Conservation (phyloP, 2,888 invertebrate genomes). For the Cryptus armator region DNA sequence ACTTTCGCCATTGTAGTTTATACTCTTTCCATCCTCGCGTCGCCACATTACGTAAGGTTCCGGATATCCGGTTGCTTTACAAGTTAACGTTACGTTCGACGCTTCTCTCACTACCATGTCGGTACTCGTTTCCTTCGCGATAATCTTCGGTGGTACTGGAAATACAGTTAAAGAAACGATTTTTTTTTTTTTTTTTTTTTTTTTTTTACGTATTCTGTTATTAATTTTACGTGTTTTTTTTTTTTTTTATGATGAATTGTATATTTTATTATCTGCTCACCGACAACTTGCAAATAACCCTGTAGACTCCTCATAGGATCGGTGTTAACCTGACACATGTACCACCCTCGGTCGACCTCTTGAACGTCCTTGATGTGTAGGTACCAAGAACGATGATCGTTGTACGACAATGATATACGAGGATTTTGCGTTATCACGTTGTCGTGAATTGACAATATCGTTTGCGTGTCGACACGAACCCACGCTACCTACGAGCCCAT, state of each 20-base stretch:
- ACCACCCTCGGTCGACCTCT: slow-evolving; percentile 96
- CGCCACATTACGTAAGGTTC: slow-evolving; percentile 98
- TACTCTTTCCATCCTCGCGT: slow-evolving; percentile 94
- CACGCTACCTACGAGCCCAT: slow-evolving; percentile 91
- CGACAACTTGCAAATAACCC: slow-evolving; percentile 96
- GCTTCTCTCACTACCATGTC: slow-evolving; percentile 97
- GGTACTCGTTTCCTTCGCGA: slow-evolving; percentile 95
- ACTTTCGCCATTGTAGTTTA: slow-evolving; percentile 95
- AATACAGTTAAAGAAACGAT: neutral
- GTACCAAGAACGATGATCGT: slow-evolving; percentile 96
- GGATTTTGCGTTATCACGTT: slow-evolving; percentile 96
- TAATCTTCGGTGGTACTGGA: slow-evolving; percentile 95
- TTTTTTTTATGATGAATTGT: slow-evolving; percentile 66
- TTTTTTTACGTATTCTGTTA: neutral
- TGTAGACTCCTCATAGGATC: slow-evolving; percentile 97
- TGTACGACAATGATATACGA: slow-evolving; percentile 94
- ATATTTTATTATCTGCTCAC: slow-evolving; percentile 86
- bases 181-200: neutral
- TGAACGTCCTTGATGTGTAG: slow-evolving; percentile 95
- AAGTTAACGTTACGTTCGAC: slow-evolving; percentile 94
- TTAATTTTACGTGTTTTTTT: neutral
- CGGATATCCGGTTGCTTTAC: slow-evolving; percentile 95
- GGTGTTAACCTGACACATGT: slow-evolving; percentile 97
- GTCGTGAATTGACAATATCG: slow-evolving; percentile 96
- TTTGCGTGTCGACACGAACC: slow-evolving; percentile 97